Base-by-base conservation (phyloP, 2,888 invertebrate genomes). In the Caenorhabditis doughertyi region DNA sequence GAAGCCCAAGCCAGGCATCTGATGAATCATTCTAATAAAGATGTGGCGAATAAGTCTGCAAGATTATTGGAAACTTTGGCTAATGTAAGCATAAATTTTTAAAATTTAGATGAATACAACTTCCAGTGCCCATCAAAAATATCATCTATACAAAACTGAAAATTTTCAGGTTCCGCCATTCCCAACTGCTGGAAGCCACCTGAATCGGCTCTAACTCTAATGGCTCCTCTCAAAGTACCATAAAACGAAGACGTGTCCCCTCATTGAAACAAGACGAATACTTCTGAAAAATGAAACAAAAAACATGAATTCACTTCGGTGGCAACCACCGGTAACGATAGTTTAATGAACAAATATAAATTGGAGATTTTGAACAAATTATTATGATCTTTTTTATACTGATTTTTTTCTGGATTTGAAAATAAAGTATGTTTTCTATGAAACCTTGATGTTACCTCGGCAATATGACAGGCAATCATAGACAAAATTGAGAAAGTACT, bases 51-150 rank as follows among this genome's bases (percentile, higher is more conserved):
- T 62, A 89, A 89, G 71, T 51, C 84, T 32, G 25, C 27, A 4
- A 79, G 89, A 23, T 67, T 89, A 49, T 44, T 89, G 23, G 88
- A 89, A 58, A 86, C 86, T 35, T 70, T 89, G 0, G 49, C 47
- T 1, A 85, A 84, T 79, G 87, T 84, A 18, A 76, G 85, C 53
- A 1, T 44, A 21, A 18, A 16, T 42, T 42, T 11, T 42, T 21
- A n/a, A 18, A n/a, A n/a, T n/a, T n/a, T n/a, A n/a, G n/a, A n/a
- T n/a, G n/a, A n/a, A n/a, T n/a, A n/a, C n/a, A n/a, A n/a, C n/a
- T n/a, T n/a, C n/a, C n/a, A n/a, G n/a, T n/a, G n/a, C n/a, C n/a
- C n/a, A n/a, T n/a, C n/a, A n/a, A n/a, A n/a, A n/a, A n/a, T n/a
- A n/a, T n/a, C n/a, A n/a, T n/a, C n/a, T n/a, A n/a, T n/a, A n/a